Evolutionary conservation across 2,113 vertebrate species (phyloP).

Genomic region (Brachionichthys hirsutus): DNA sequence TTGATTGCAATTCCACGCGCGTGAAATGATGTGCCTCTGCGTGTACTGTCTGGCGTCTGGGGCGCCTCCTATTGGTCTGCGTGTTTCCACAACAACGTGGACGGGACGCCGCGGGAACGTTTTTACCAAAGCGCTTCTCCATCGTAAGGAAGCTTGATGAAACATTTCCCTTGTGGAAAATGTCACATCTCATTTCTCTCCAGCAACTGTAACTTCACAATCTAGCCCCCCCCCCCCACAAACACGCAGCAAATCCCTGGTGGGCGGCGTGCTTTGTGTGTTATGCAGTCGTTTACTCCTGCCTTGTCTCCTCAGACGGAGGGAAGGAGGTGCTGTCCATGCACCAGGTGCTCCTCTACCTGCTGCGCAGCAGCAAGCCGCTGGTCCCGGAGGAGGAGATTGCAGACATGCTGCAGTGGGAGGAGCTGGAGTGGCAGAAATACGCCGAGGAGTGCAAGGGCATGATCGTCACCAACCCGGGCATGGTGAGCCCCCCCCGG

Average conservation of each 20-base stretch:
- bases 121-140: too few relatives aligned
- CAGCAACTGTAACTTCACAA: not conserved
- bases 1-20: too few relatives aligned
- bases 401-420: constrained; percentile 98
- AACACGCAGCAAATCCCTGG: too few relatives aligned
- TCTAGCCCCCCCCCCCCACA: too few relatives aligned
- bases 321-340: constrained; percentile 98
- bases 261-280: not conserved
- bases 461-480: constrained; percentile 98
- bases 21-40: too few relatives aligned
- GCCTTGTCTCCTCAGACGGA: constrained; percentile 78
- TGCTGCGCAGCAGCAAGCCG: constrained; percentile 88
- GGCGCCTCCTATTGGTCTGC: too few relatives aligned
- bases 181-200: constrained; percentile 11
- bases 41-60: too few relatives aligned
- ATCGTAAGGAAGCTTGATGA: not conserved
- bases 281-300: not conserved
- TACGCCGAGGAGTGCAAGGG: constrained; percentile 99
- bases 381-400: constrained; percentile 97
- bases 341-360: constrained; percentile 97
- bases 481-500: constrained; percentile 83
- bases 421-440: constrained; percentile 98
- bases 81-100: too few relatives aligned
- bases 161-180: not conserved
- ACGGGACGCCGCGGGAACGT: too few relatives aligned